Percentiles rank a stretch among this genome's conserved stretches.
Conservation (phyloP, 92 coral and sea anemone species). For the Zoanthus solanderi region DNA sequence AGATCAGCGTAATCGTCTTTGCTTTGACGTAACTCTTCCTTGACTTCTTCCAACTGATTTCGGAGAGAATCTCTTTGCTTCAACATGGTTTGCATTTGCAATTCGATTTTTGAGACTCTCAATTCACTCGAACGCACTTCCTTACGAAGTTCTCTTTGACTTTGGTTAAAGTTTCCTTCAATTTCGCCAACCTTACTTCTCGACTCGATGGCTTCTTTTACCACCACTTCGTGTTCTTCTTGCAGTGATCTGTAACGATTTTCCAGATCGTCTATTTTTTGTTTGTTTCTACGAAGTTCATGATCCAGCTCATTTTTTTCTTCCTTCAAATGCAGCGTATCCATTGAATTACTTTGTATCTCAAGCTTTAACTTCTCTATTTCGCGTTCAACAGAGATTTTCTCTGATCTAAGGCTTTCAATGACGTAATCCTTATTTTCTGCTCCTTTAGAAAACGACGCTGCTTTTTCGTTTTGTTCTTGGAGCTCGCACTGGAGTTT, state of each 20-base stretch:
- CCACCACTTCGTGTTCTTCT: slow-evolving; percentile 79
- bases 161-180: slow-evolving; percentile 72
- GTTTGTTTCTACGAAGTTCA: slow-evolving; percentile 71
- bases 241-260: slow-evolving; percentile 72
- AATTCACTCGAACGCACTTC: slow-evolving; percentile 77
- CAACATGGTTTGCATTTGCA: slow-evolving; percentile 81
- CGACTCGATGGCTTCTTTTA: slow-evolving; percentile 67
- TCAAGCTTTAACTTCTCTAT: slow-evolving; percentile 73
- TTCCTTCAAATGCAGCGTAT: slow-evolving; percentile 75
- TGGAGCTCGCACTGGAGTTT: slow-evolving; percentile 64
- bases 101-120: slow-evolving; percentile 85
- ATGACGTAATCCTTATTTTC: slow-evolving; percentile 76
- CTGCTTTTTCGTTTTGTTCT: slow-evolving; percentile 71
- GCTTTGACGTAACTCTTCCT: slow-evolving; percentile 75
- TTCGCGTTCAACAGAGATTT: slow-evolving; percentile 70
- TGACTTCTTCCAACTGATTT: slow-evolving; percentile 81
- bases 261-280: slow-evolving; percentile 81
- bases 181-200: slow-evolving; percentile 67
- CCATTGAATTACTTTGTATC: slow-evolving; percentile 59
- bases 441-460: slow-evolving; percentile 62
- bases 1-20: slow-evolving; percentile 83
- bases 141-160: slow-evolving; percentile 72
- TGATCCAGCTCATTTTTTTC: slow-evolving; percentile 72
- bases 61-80: slow-evolving; percentile 87
- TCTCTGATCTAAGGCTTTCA: slow-evolving; percentile 78